Base-by-base conservation (phyloP, 2,888 invertebrate species). In the Phanerotoma sp. region DNA sequence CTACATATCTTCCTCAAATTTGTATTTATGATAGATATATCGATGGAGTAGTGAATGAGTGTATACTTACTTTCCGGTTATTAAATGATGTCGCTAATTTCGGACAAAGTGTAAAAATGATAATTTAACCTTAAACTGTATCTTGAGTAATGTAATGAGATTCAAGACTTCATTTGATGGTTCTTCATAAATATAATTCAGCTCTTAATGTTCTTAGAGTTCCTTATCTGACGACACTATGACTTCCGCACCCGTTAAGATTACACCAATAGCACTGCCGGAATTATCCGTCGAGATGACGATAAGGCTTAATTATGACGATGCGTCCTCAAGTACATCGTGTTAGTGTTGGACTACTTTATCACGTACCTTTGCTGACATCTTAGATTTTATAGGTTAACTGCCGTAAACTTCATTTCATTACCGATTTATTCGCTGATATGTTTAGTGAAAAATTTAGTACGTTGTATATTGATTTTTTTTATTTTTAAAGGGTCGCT, bases 241-340 rank as follows among this genome's bases (percentile, higher is more conserved):
- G 44, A 28, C 22, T 33, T 54, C 49, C 49, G 49, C 28, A 11
- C 20, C 11, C 25, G 40, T 38, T 9, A 40, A 55, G 55, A 50
- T 54, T 54, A 38, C 15, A 9, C 30, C 49, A 54, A 49, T 54
- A 46, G 50, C 35, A 18, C 25, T 20, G n/a, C 50, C 33, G 18
- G 50, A 50, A 55, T 54, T 54, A 54, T 50, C 50, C 55, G 33
- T 46, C 33, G 55, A 32, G 46, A 45, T 55, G 55, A 46, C 41
- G 55, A 55, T 55, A 51, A 55, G 46, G 33, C 50, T 55, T 55
- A 55, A 55, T 55, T 55, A 55, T 44, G 20, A 32, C 7, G 45
- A 50, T 38, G 32, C 40, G 33, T 50, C n/a, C 32, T 33, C 40
- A 32, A 28, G 45, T 18, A 28, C 18, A 45, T 45, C 30, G 15